Conservation (phyloP, 2,113 vertebrate species). For the Apodemus sylvaticus region DNA sequence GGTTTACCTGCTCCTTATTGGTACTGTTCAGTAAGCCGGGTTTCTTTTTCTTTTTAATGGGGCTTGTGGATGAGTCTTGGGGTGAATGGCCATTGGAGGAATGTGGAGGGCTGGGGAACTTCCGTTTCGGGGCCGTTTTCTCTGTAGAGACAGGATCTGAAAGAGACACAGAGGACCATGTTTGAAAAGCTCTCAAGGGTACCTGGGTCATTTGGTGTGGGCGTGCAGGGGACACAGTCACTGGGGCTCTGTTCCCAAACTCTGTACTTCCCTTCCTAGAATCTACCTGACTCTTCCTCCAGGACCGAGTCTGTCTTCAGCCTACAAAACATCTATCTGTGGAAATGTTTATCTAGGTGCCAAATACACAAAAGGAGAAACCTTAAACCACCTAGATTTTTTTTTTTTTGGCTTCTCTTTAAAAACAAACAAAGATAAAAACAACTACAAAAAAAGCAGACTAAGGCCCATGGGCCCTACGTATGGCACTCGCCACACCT, state of each 20-base stretch:
- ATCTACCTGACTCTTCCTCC: not conserved
- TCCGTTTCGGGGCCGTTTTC: conserved; percentile 93
- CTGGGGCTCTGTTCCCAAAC: not conserved
- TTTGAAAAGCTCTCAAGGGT: conserved; percentile 7
- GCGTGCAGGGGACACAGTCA: not conserved
- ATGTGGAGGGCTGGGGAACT: conserved; percentile 95
- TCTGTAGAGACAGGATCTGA: conserved; percentile 93
- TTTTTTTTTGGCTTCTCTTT: not conserved
- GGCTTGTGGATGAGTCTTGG: conserved; percentile 94
- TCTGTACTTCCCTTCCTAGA: not conserved
- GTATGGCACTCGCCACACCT: not conserved
- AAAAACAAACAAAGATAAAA: not conserved
- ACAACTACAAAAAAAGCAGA: not conserved
- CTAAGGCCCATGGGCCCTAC: not conserved
- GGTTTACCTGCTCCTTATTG: conserved; percentile 97
- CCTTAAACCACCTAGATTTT: not conserved
- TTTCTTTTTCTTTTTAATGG: conserved; percentile 99
- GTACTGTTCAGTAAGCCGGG: conserved; percentile 93
- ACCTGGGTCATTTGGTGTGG: not conserved
- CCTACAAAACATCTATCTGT: not conserved
- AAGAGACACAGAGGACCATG: conserved; percentile 72
- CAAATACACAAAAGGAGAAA: conserved; percentile 17
- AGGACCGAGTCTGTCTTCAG: not conserved
- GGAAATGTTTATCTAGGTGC: not conserved
- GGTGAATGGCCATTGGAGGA: conserved; percentile 99